Evolutionary conservation across 1,140 invertebrate species (phyloP).

Genomic region (Idris sp.): DNA sequence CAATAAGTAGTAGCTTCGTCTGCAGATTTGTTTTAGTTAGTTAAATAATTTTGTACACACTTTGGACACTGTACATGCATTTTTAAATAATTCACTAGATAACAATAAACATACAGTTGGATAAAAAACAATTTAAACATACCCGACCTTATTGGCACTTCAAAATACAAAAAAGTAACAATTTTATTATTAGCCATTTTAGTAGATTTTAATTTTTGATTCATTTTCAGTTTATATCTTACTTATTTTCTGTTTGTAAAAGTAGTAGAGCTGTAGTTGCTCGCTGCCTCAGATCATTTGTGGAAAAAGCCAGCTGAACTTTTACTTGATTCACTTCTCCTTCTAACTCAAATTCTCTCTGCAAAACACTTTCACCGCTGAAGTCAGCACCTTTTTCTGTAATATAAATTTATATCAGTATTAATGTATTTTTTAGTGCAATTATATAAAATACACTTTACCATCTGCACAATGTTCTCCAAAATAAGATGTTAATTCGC

Average conservation of each 20-base stretch:
- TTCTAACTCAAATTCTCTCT: conserved; percentile 85
- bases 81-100: background rate
- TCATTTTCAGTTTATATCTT: conserved; percentile 64
- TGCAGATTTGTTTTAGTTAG: conserved; percentile 74
- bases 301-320: conserved; percentile 90
- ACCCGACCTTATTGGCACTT: conserved; percentile 26
- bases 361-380: conserved; percentile 89
- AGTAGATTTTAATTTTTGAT: background rate
- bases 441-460: conserved; percentile 69
- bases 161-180: conserved; percentile 12
- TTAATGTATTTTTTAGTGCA: too few species aligned
- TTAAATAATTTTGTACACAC: too few species aligned
- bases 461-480: conserved; percentile 84
- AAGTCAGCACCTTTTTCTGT: conserved; percentile 93
- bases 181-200: conserved; percentile 18
- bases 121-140: conserved; percentile 14
- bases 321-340: conserved; percentile 86
- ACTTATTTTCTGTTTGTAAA: conserved; percentile 90
- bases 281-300: conserved; percentile 85
- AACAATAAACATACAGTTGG: background rate
- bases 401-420: conserved; percentile 4
- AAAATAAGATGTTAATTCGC: conserved; percentile 91
- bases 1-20: conserved; percentile 89
- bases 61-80: too few species aligned
- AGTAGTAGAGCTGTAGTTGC: conserved; percentile 87